Conservation (phyloP, 1,140 invertebrate genomes). For the Dufourea novaeangliae region DNA sequence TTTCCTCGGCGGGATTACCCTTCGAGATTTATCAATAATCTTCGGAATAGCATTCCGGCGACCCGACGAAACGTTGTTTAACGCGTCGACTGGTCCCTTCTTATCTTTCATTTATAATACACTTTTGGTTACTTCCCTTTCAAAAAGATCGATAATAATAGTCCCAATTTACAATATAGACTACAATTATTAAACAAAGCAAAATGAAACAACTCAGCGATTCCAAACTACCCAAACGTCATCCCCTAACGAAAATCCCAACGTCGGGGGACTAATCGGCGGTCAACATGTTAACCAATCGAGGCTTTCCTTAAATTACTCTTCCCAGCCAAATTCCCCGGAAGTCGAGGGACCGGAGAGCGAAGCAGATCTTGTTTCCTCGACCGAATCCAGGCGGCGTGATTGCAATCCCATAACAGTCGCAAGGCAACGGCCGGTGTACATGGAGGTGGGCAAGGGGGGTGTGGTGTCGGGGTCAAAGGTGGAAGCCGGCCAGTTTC, state of each 20-base stretch:
- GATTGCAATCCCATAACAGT: conserved; percentile 34
- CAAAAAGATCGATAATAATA: too few relatives aligned
- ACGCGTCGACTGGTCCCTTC: too few relatives aligned
- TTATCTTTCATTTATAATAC: too few relatives aligned
- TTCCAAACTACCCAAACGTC: too few relatives aligned
- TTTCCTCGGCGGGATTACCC: background rate
- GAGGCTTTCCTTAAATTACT: background rate
- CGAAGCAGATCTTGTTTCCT: background rate
- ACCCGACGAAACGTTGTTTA: background rate
- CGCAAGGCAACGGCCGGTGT: background rate
- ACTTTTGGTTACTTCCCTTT: too few relatives aligned
- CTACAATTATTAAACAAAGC: too few relatives aligned
- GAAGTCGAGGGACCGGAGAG: background rate
- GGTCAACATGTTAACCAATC: background rate
- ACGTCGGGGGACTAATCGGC: too few relatives aligned
- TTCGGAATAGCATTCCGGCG: background rate
- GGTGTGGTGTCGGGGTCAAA: conserved; percentile 22
- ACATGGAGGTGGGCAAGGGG: background rate
- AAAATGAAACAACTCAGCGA: too few relatives aligned
- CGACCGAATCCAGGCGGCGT: background rate
- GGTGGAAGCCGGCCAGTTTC: conserved; percentile 7
- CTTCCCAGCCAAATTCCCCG: background rate
- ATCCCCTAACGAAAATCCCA: too few relatives aligned
- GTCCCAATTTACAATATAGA: too few relatives aligned
- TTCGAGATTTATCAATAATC: background rate